Base-by-base conservation (phyloP, 2,888 invertebrate species). In the Polyommatus icarus region DNA sequence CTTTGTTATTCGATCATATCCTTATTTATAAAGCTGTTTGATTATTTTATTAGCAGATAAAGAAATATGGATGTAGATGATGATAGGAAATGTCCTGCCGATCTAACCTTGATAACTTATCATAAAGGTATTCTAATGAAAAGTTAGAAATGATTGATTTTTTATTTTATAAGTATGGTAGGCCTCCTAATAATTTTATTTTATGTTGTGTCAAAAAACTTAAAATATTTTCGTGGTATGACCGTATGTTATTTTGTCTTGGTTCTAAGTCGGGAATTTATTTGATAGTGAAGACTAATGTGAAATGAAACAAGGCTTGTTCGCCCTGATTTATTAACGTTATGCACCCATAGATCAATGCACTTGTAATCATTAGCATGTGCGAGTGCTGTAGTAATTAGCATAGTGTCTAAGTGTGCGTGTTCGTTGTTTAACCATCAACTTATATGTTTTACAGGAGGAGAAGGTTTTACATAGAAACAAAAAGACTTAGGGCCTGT, bases 1-100 rank as follows among this genome's bases (percentile, higher is more conserved):
- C 91, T 87, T 90, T 90, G 90, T 92, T 32, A 32, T 88, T 90
- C 89, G 87, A 87, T 83, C 79, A 76, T 77, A 77, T 79, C 50
- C 83, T 85, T 86, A 85, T 87, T 24, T 67, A n/a, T n/a, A n/a
- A n/a, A 29, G 67, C 12, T 67, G 12, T 67, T 67, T 67, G 67
- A 67, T 67, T 18, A 67, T 29, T 67, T 24, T 24, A 24, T 24
- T 61, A 61, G 18, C 10, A 59, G n/a, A 59, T 10, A n/a, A 20
- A n/a, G n/a, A n/a, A 18, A 20, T 20, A 20, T 18, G 57, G 59
- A 8, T 59, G 20, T 20, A 59, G 20, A 7, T 20, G 20, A 54
- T 18, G 3, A 0, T 46, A 40, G 1, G 10, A 46, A 46, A 46
- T 46, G 46, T 46, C 46, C 46, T 46, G 46, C 10, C 46, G 10